phyloP scores from a whole-genome alignment of 2,888 invertebrate genomes.

The Calameuta filiformis region DNA sequence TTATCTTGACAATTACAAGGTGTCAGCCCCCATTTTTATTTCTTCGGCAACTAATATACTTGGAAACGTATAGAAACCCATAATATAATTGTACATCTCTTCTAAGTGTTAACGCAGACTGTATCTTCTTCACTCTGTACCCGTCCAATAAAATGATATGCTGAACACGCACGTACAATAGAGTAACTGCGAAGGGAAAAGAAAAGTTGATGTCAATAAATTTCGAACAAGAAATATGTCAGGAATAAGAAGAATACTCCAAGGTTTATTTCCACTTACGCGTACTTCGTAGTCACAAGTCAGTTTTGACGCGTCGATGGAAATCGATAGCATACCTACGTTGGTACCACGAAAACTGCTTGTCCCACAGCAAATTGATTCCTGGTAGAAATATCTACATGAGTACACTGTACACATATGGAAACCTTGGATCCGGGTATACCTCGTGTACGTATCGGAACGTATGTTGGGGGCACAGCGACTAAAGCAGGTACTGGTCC shows the following conservation, averaged over 20 bases:
- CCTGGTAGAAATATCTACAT: not conserved
- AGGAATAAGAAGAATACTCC: no score
- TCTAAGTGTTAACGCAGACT: not conserved
- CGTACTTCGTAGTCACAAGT: no score
- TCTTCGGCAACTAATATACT: not conserved
- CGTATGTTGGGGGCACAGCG: slow-evolving; percentile 7
- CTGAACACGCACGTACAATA: no score
- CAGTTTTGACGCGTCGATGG: not conserved
- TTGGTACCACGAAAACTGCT: not conserved
- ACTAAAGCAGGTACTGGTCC: slow-evolving; percentile 18
- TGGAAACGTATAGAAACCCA: not conserved
- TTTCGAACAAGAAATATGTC: no score
- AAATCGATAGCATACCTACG: not conserved
- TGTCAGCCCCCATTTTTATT: not conserved
- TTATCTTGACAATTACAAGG: not conserved
- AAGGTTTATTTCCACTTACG: no score
- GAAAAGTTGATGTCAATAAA: no score
- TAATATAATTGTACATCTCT: not conserved
- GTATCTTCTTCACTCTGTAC: not conserved
- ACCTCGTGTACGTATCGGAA: slow-evolving; percentile 5
- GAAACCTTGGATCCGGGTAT: not conserved
- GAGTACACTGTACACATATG: not conserved
- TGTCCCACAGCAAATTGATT: not conserved
- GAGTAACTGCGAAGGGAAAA: no score
- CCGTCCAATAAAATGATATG: no score